Conservation (phyloP, 2,888 invertebrate species). For the Heterodera filipjevi region DNA sequence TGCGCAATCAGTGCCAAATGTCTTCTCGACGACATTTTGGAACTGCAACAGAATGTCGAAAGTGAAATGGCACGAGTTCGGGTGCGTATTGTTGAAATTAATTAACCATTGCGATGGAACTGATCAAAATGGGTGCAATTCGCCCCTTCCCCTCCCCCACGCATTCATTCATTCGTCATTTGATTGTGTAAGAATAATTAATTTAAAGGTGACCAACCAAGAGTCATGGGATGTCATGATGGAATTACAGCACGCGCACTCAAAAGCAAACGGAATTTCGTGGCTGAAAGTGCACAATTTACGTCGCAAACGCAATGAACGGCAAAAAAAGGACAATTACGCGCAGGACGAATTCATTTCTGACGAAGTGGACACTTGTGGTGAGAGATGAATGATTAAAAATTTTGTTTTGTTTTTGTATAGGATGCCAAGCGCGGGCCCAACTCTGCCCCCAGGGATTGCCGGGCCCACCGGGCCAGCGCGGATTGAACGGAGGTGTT, state of each 20-base stretch:
- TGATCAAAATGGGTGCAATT: background rate
- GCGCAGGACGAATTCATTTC: conserved; percentile 3
- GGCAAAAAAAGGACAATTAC: background rate
- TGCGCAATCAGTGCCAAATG: background rate
- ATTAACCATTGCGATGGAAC: background rate
- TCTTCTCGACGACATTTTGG: conserved; percentile 6
- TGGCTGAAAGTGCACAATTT: background rate
- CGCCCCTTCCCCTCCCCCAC: too few species aligned
- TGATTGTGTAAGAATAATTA: background rate
- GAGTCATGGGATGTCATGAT: conserved; percentile 22
- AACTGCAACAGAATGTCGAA: background rate
- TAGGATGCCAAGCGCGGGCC: conserved; percentile 12
- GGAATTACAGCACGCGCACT: conserved; percentile 24
- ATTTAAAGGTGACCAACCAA: background rate
- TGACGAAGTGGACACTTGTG: conserved; percentile 25
- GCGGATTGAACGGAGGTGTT: conserved; percentile 18
- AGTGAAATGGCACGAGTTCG: background rate
- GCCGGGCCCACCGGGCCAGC: conserved; percentile 14
- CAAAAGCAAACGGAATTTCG: conserved; percentile 6
- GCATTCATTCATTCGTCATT: background rate
- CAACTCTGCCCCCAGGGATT: conserved; percentile 9
- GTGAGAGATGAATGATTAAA: too few species aligned
- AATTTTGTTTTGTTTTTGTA: background rate
- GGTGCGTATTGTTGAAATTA: background rate
- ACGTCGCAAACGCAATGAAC: background rate